phyloP scores from a whole-genome alignment of 2,888 invertebrate genomes.

The Portevinia maculata region DNA sequence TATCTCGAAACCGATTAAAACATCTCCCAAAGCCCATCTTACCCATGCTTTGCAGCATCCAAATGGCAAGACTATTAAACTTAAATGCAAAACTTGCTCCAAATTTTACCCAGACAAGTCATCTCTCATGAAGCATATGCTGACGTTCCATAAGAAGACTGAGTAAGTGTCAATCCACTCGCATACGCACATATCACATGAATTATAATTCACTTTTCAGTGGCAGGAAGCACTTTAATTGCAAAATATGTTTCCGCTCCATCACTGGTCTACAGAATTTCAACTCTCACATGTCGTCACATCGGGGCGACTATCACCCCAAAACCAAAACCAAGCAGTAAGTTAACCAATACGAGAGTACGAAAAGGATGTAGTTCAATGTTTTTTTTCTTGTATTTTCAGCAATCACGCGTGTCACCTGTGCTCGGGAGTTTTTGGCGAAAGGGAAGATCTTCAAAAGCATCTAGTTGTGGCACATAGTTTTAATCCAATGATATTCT shows the following conservation, averaged over 20 bases:
- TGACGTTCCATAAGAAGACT: slow-evolving; percentile 62
- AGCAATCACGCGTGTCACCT: slow-evolving; percentile 68
- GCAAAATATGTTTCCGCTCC: slow-evolving; percentile 68
- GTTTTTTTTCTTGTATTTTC: neutral
- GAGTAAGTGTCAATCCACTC: slow-evolving; percentile 41
- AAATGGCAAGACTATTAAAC: slow-evolving; percentile 61
- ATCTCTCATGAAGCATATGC: slow-evolving; percentile 68
- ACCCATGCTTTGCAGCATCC: slow-evolving; percentile 27
- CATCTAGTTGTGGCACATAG: slow-evolving; percentile 72
- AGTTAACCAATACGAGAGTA: neutral
- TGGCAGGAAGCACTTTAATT: slow-evolving; percentile 68
- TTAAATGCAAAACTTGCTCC: slow-evolving; percentile 64
- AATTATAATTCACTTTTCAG: slow-evolving; percentile 15
- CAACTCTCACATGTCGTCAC: slow-evolving; percentile 67
- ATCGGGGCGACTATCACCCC: slow-evolving; percentile 62
- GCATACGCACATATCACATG: neutral
- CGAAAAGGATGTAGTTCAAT: neutral
- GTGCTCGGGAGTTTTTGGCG: slow-evolving; percentile 63
- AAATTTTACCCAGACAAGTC: slow-evolving; percentile 68
- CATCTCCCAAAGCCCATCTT: slow-evolving; percentile 36
- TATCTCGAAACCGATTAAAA: slow-evolving; percentile 47
- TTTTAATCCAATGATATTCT: slow-evolving; percentile 73
- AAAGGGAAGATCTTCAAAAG: slow-evolving; percentile 65
- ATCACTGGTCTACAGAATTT: slow-evolving; percentile 66
- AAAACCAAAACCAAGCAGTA: slow-evolving; percentile 67